These are phyloP conservation scores for Lepidochrysops patricia DNA, from an alignment of 2,888 invertebrate genomes.

Conservation along the genomic window DNA sequence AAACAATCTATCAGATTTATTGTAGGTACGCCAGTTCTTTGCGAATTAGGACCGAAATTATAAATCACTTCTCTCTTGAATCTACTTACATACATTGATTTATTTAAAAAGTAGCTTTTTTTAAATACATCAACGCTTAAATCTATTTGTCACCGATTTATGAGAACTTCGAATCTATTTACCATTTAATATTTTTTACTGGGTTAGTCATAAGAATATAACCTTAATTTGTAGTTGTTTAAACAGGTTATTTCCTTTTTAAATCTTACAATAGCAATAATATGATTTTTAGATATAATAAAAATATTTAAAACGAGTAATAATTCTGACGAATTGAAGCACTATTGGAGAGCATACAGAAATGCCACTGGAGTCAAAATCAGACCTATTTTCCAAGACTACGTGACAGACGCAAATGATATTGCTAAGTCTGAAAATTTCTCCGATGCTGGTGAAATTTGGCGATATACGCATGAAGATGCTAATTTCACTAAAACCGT, in stretches of 20 bases:
- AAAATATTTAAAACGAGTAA: conserved; percentile 61
- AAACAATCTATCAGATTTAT: not conserved
- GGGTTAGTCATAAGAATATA: not conserved
- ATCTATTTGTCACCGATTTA: not conserved
- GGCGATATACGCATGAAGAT: conserved; percentile 62
- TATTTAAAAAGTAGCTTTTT: no score
- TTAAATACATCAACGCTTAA: no score
- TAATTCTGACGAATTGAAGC: conserved; percentile 75
- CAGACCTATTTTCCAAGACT: conserved; percentile 73
- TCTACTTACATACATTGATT: not conserved
- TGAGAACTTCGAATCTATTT: not conserved
- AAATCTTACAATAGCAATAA: not conserved
- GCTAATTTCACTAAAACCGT: conserved; percentile 56
- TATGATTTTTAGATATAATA: conserved; percentile 47
- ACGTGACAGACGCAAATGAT: conserved; percentile 76
- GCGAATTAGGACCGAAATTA: no score
- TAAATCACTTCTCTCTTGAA: not conserved
- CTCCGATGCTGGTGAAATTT: conserved; percentile 62
- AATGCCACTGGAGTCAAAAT: conserved; percentile 77
- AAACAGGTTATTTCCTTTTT: not conserved
- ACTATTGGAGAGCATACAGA: conserved; percentile 79
- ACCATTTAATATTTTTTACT: not conserved
- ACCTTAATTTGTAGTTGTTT: not conserved
- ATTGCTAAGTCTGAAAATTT: conserved; percentile 73
- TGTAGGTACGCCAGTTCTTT: no score